Evolutionary conservation across 2,797 vertebrate species (phyloP).

Genomic region (Gymnothorax reevesii): DNA sequence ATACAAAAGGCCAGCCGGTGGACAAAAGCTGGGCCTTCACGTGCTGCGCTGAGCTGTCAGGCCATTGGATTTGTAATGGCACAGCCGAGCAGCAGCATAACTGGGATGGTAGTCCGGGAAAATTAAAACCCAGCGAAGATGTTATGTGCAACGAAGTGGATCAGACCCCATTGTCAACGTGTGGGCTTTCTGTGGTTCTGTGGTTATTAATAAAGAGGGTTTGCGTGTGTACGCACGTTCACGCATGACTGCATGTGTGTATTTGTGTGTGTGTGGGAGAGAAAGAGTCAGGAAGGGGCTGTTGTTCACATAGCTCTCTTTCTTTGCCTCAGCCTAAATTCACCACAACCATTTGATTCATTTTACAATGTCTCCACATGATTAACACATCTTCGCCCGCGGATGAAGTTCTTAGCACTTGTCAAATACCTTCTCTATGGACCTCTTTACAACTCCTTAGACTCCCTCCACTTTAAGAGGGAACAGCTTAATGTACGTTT

Average conservation of each 20-base stretch:
- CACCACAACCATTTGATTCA: neutral
- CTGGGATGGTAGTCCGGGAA: constrained; percentile 43
- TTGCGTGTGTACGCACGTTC: constrained; percentile 20
- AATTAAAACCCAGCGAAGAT: constrained; percentile 43
- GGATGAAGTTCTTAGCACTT: constrained; percentile 42
- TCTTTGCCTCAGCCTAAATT: neutral
- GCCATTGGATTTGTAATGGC: constrained; percentile 29
- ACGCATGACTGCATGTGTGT: neutral
- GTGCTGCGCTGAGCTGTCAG: constrained; percentile 43
- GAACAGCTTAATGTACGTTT: constrained; percentile 45
- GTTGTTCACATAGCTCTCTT: neutral
- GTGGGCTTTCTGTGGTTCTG: constrained; percentile 30
- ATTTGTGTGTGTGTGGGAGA: neutral
- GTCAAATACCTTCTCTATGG: constrained; percentile 34
- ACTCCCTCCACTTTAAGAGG: constrained; percentile 28
- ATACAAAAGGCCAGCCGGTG: constrained; percentile 46
- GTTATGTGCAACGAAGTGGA: constrained; percentile 17
- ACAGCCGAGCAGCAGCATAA: constrained; percentile 44
- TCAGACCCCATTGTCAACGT: constrained; percentile 38
- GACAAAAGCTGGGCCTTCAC: constrained; percentile 48
- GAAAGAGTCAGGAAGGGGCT: neutral
- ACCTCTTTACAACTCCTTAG: constrained; percentile 46
- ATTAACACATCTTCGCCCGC: constrained; percentile 48
- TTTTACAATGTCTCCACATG: constrained; percentile 31
- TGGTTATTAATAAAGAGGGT: constrained; percentile 36